These are phyloP conservation scores for Epizoanthus rinbou DNA, from an alignment of 92 coral and sea anemone genomes.

Conservation along the genomic window DNA sequence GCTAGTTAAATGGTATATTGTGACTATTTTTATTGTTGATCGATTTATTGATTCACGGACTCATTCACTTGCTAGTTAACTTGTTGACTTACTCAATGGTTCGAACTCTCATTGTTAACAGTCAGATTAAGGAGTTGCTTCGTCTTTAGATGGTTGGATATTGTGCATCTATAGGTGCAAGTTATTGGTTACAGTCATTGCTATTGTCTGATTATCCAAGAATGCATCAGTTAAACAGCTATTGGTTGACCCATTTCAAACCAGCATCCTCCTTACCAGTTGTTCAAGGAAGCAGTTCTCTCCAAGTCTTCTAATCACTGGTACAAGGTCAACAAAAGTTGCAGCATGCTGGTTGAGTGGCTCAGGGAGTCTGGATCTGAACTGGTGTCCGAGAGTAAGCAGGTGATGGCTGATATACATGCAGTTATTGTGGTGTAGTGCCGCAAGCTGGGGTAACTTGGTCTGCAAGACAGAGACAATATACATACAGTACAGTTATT, in stretches of 20 bases:
- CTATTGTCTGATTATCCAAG: too few relatives aligned
- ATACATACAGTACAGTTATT: background rate
- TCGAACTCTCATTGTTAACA: background rate
- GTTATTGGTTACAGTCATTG: too few relatives aligned
- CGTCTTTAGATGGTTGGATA: too few relatives aligned
- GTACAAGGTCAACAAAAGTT: constrained; percentile 92
- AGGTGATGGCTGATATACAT: constrained; percentile 96
- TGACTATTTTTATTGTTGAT: background rate
- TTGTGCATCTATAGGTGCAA: too few relatives aligned
- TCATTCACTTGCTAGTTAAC: background rate
- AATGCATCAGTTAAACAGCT: background rate
- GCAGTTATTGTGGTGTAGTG: constrained; percentile 96
- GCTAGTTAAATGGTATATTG: too few relatives aligned
- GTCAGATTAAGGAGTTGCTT: too few relatives aligned
- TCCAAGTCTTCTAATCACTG: constrained; percentile 86
- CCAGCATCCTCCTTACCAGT: constrained; percentile 59
- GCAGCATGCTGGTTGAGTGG: constrained; percentile 89
- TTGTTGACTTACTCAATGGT: background rate
- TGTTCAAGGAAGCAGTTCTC: constrained; percentile 96
- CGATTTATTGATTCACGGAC: background rate
- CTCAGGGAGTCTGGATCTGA: constrained; percentile 86
- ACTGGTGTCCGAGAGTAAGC: constrained; percentile 93
- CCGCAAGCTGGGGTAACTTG: constrained; percentile 87
- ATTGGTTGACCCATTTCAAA: background rate
- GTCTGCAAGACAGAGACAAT: constrained; percentile 43